Evolutionary conservation across 2,888 invertebrate genomes (phyloP), one percentile per base, ranked within the genome.

Genomic region (Himalopsyche tibetana): DNA sequence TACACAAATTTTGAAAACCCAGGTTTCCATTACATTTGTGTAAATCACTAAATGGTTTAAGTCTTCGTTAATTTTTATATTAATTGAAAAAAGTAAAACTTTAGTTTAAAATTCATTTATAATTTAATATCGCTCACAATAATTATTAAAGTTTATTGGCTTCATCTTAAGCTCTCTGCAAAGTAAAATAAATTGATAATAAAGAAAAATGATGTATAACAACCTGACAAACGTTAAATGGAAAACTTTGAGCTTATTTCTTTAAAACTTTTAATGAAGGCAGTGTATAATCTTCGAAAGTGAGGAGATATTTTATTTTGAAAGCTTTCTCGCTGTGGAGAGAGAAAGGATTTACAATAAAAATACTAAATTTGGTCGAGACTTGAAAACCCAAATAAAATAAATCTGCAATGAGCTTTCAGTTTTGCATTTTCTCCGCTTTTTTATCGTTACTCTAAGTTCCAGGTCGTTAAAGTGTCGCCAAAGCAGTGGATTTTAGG

Each of bases 251-350:
- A 2, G 28, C 11, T 63, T 19, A 63, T 63, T 63, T 63, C 63
- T 63, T 63, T 63, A 63, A 63, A 63, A 63, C 63, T 63, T 63
- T 63, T 63, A 63, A 63, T 63, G 63, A 63, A 63, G 63, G 63
- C 63, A 63, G 63, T 63, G 19, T 19, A 63, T 63, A 63, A 63
- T n/a, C 19, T 63, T 63, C 19, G 19, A 19, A 63, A 63, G 51
- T 51, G 15, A 51, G 51, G 51, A 51, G 51, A 63, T 63, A 63
- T 63, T 28, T 63, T 63, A 63, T 63, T 63, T 63, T 63, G 63
- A 63, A 63, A 3, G n/a, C 63, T 63, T 28, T 28, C 28, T n/a
- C 28, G 19, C 0, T 3, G 28, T 15, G 19, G 9, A 28, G 19
- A 9, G 28, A 63, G 63, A 8, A 3, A 9, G 19, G 63, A 63